Evolutionary conservation across 2,888 invertebrate species (phyloP), one percentile per base, ranked within the genome.

Genomic region (Chorisops tibialis): DNA sequence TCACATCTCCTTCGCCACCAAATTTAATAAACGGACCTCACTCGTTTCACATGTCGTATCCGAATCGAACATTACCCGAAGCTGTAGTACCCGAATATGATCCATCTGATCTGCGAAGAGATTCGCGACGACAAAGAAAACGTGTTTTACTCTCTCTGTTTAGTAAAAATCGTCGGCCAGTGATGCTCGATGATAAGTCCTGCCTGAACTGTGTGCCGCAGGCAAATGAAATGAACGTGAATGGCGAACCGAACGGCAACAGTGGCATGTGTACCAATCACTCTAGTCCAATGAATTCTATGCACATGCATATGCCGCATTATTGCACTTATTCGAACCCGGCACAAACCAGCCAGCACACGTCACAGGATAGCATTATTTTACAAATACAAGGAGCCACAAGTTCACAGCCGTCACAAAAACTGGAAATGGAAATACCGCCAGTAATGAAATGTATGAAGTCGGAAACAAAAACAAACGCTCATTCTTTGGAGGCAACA

Each of bases 1-100:
- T 30, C 4, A 7, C 51, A 14, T 35, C 60, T 21, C 24, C 50
- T 16, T 45, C 45, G 19, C 49, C 49, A 18, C 59, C 59, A 4
- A 37, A 22, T 11, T 48, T 59, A 37, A 22, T 45, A 35, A 56
- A 41, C 12, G 43, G 45, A 56, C 4, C 56, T 6, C 16, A 24
- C 14, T 4, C 48, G 9, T 59, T 47, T 19, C 59, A 48, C 47
- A 38, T 59, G 48, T 48, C 59, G n/a, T 59, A 47, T 48, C 14
- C 59, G 16, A 22, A 24, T 19, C 21, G 35, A 22, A 37, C 47
- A 16, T 4, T 18, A n/a, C 38, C 39, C 5, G 59, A 41, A 47
- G 16, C 45, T 45, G 14, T 47, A 2, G 21, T 54, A 6, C 52
- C 39, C 14, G 45, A 56, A 9, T 59, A 48, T 21, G 59, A 59